Evolutionary conservation across 2,113 vertebrate genomes (phyloP).

Genomic region (Chlorodrepanis virens): DNA sequence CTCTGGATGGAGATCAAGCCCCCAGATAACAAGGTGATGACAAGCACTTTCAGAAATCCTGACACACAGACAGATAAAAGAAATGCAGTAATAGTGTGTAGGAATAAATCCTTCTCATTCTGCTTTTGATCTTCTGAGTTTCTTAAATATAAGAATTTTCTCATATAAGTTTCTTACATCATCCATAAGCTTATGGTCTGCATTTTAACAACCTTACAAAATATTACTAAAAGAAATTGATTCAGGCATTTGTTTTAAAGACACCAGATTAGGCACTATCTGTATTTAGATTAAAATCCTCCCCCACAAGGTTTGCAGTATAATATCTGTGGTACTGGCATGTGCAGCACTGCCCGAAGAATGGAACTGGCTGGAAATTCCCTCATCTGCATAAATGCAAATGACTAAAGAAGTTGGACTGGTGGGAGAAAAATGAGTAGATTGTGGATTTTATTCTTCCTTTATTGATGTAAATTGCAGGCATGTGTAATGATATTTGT

Average conservation of each 20-base stretch:
- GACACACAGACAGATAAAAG: constrained; percentile 20
- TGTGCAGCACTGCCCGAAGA: background rate
- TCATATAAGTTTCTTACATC: background rate
- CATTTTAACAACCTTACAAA: background rate
- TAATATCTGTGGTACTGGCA: background rate
- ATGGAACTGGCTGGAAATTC: background rate
- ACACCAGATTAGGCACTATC: background rate
- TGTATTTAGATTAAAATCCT: background rate
- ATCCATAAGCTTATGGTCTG: background rate
- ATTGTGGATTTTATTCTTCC: background rate
- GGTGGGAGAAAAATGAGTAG: background rate
- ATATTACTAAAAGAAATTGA: background rate
- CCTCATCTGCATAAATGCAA: background rate
- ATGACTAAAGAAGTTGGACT: background rate
- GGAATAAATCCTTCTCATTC: background rate
- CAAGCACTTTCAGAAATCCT: constrained; percentile 9
- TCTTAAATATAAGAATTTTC: background rate
- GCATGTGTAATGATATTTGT: background rate
- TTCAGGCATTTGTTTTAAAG: background rate
- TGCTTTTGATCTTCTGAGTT: constrained; percentile 32
- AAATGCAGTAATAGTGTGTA: background rate
- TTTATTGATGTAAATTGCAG: background rate
- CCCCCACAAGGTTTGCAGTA: background rate
- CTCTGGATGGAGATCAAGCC: background rate
- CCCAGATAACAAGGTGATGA: background rate